Base-by-base conservation (phyloP, 1,140 invertebrate species). In the Drosophila ohnishii region DNA sequence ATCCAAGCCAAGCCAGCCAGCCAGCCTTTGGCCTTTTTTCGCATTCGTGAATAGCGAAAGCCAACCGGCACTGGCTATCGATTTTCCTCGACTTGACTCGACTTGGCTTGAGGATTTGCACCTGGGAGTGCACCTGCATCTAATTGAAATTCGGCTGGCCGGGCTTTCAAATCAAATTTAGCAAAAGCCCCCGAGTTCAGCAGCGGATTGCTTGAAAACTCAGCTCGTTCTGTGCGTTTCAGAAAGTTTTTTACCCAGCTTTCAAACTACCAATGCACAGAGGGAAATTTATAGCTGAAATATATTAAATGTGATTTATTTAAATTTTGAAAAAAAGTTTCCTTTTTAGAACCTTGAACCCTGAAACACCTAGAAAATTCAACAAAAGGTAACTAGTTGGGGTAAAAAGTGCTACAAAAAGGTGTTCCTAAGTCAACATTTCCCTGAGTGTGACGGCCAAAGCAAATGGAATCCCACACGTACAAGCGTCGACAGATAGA, bases 131-230 rank as follows among this genome's bases (percentile, higher is more conserved):
- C 34, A 58, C 56, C 57, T 76, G 74, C 58, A 70, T 69, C 56
- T 81, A 80, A 78, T 74, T 82, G 63, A 64, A 79, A 76, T 61
- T 67, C 42, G 57, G 71, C 67, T 79, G 64, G 64, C 39, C 57
- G 47, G 47, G 45, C 44, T 65, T 82, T 75, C 39, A 39, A 87
- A 87, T 82, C 50, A 86, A 86, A 86, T 86, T 82, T 83, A 83
- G 48, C 72, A 79, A 72, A 72, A 75, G 56, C 62, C 35, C 53
- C 25, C 47, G 73, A 72, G 57, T 64, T 67, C 44, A 58, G 19
- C 47, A 16, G 22, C 58, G 65, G 62, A 57, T 50, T 67, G 65
- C 53, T 73, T 53, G 47, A 44, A 56, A 79, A 75, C 60, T 65
- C 60, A 34, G 78, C 5, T 32, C 28, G 22, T 59, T 59, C 57